phyloP scores from a whole-genome alignment of 1,140 invertebrate species.

The Scylla paramamosain region DNA sequence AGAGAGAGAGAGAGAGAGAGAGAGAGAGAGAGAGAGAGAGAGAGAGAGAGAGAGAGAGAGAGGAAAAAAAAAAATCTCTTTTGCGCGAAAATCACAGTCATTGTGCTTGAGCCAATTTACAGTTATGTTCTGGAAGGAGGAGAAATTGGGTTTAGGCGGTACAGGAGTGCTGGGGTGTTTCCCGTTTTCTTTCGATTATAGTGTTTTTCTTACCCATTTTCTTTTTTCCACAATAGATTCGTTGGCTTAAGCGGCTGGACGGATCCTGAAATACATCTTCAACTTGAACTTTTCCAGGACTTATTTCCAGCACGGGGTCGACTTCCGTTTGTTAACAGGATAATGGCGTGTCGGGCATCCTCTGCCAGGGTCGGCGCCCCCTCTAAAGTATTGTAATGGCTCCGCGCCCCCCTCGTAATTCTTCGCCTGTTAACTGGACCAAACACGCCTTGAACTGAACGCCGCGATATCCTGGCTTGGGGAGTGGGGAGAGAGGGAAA shows the following conservation, averaged over 20 bases:
- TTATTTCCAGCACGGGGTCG: neutral
- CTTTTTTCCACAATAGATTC: too few relatives aligned
- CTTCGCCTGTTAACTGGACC: neutral
- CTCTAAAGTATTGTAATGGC: conserved; percentile 12
- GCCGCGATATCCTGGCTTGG: neutral
- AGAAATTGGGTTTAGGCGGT: neutral
- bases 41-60: too few relatives aligned
- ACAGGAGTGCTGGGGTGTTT: neutral
- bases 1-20: too few relatives aligned
- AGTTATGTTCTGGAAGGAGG: neutral
- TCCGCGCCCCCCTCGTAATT: neutral
- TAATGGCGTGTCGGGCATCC: conserved; percentile 18
- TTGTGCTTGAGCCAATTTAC: neutral
- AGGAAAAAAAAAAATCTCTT: neutral
- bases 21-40: too few relatives aligned
- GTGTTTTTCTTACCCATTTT: neutral
- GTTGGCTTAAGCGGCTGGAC: too few relatives aligned
- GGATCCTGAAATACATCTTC: neutral
- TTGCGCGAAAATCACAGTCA: neutral
- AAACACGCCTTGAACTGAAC: conserved; percentile 8
- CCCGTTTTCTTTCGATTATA: neutral
- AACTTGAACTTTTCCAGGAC: neutral
- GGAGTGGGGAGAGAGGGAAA: too few relatives aligned
- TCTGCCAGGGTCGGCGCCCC: neutral
- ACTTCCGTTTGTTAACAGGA: neutral